Conservation (phyloP, 2,113 vertebrate species). For the Ptychochromis oligacanthus region DNA sequence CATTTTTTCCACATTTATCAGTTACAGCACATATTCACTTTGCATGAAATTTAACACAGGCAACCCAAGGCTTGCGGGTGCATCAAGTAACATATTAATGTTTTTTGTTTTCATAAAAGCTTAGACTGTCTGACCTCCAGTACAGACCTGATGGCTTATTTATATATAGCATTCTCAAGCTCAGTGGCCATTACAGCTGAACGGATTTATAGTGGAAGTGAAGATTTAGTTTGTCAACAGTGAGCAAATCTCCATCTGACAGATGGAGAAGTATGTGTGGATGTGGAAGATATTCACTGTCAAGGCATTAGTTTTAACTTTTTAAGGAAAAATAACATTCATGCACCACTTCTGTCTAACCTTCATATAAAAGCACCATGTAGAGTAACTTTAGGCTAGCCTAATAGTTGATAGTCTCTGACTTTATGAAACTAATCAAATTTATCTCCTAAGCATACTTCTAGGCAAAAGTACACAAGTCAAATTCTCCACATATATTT, state of each 20-base stretch:
- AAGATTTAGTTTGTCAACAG: not conserved
- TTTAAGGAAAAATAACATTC: not conserved
- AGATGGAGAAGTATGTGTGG: not conserved
- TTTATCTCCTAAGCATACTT: too few relatives aligned
- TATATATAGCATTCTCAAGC: not conserved
- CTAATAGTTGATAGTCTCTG: too few relatives aligned
- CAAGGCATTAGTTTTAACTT: not conserved
- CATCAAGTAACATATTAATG: not conserved
- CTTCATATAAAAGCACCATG: not conserved
- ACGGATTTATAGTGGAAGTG: not conserved
- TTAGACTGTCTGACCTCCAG: not conserved
- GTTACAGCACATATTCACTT: not conserved
- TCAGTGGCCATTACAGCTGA: not conserved
- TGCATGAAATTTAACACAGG: not conserved
- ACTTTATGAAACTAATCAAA: too few relatives aligned
- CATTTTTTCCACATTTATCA: not conserved
- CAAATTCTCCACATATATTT: too few relatives aligned
- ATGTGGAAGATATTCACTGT: not conserved
- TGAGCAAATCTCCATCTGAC: not conserved
- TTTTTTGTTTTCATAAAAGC: not conserved
- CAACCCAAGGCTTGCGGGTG: not conserved
- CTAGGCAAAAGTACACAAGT: too few relatives aligned
- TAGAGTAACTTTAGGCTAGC: too few relatives aligned
- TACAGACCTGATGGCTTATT: not conserved
- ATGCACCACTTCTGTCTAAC: not conserved